Conservation (phyloP, 30 jellyfish, hydroid and myxozoan species). For the Mastigias papua region DNA sequence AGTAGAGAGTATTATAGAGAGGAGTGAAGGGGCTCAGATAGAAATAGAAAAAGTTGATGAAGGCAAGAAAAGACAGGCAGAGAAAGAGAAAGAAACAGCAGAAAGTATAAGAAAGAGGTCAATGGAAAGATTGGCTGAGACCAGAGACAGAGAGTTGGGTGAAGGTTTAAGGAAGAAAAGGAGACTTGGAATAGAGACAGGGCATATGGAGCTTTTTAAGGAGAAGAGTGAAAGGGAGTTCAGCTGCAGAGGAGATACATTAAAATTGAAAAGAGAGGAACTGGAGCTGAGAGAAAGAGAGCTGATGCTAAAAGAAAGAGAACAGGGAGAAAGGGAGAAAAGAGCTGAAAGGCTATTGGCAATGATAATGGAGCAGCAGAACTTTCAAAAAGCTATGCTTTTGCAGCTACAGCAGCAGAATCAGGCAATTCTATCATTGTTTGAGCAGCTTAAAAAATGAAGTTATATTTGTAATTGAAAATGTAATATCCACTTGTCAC, state of each 20-base stretch:
- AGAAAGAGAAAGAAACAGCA: too few relatives aligned
- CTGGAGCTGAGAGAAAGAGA: constrained; percentile 25
- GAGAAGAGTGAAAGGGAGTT: constrained; percentile 6
- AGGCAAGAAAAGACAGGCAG: too few relatives aligned
- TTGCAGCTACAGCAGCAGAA: background rate
- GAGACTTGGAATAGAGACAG: too few relatives aligned
- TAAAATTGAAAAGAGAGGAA: background rate
- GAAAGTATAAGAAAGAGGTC: too few relatives aligned
- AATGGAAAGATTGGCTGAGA: too few relatives aligned
- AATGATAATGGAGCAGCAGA: constrained; percentile 8
- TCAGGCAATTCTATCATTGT: background rate
- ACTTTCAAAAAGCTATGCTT: background rate
- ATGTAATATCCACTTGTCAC: background rate
- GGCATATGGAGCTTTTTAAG: constrained; percentile 8
- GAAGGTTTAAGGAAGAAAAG: too few relatives aligned
- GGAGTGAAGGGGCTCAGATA: too few relatives aligned
- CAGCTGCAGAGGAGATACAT: background rate
- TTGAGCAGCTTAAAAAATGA: constrained; percentile 3
- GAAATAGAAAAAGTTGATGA: too few relatives aligned
- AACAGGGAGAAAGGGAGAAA: constrained; percentile 19
- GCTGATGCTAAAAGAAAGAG: constrained; percentile 21
- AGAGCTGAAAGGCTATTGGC: background rate
- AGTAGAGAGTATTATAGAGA: background rate
- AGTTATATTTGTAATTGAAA: background rate
- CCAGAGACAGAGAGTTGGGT: too few relatives aligned